Conservation (phyloP, 2,888 invertebrate genomes). For the Mycalesis mineus region DNA sequence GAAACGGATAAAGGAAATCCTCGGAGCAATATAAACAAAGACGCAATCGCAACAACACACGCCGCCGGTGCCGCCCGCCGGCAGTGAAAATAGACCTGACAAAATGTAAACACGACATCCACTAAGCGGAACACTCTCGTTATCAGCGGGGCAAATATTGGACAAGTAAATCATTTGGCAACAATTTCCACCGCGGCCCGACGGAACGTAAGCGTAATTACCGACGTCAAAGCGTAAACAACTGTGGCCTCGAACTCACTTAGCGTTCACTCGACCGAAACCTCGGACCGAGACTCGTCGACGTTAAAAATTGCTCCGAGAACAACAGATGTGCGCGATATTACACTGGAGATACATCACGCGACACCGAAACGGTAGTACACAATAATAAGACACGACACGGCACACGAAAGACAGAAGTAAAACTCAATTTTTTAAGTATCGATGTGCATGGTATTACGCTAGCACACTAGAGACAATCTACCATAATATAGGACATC, state of each 20-base stretch:
- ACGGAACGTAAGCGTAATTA: conserved; percentile 48
- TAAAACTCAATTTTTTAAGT: too few relatives aligned
- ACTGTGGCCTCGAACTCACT: conserved; percentile 55
- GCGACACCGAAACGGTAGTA: too few relatives aligned
- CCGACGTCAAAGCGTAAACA: conserved; percentile 54
- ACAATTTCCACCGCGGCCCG: conserved; percentile 45
- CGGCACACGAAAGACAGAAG: too few relatives aligned
- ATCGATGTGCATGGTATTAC: too few relatives aligned
- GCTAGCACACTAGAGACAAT: too few relatives aligned
- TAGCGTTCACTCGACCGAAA: conserved; percentile 51
- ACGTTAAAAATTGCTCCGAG: conserved; percentile 5
- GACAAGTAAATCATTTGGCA: conserved; percentile 51
- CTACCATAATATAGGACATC: too few relatives aligned
- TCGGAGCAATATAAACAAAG: conserved; percentile 13
- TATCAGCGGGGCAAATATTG: conserved; percentile 35
- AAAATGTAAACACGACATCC: conserved; percentile 23
- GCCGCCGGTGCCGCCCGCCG: neutral
- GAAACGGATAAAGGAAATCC: conserved; percentile 18
- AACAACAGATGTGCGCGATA: conserved; percentile 4
- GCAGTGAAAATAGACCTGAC: conserved; percentile 24
- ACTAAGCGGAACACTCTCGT: conserved; percentile 30
- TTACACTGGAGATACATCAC: neutral
- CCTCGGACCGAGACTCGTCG: conserved; percentile 37
- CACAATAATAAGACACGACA: too few relatives aligned
- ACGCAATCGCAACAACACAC: conserved; percentile 9